Evolutionary conservation across 2,113 vertebrate species (phyloP).

Genomic region (Dasypus novemcinctus): DNA sequence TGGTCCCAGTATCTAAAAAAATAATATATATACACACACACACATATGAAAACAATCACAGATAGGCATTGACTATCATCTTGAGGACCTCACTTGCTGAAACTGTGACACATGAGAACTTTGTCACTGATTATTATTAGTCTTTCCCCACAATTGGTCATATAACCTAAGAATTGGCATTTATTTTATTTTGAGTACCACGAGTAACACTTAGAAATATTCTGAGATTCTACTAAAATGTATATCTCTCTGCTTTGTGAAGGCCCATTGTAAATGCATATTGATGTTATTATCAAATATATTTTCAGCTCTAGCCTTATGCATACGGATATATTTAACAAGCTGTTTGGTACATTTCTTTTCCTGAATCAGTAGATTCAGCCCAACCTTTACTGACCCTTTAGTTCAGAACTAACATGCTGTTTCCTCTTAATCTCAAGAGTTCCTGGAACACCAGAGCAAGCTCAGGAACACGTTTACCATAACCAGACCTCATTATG

Average conservation of each 20-base stretch:
- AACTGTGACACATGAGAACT: constrained; percentile 61
- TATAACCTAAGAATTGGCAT: background rate
- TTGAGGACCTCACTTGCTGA: constrained; percentile 58
- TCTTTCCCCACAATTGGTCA: background rate
- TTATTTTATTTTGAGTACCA: background rate
- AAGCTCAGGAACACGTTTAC: background rate
- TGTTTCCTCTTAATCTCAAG: background rate
- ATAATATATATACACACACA: too few relatives aligned
- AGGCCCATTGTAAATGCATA: background rate
- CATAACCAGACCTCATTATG: background rate
- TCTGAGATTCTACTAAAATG: background rate
- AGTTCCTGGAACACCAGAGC: background rate
- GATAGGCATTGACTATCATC: constrained; percentile 52
- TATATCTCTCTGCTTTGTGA: background rate
- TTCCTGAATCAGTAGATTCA: background rate
- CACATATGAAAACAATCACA: constrained; percentile 43
- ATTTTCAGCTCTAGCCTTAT: background rate
- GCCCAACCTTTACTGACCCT: background rate
- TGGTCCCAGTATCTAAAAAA: too few relatives aligned
- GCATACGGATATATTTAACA: background rate
- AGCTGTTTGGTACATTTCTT: background rate
- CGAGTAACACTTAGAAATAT: background rate
- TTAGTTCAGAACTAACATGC: background rate
- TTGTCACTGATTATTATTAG: constrained; percentile 49
- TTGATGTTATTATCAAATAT: background rate